Base-by-base conservation (phyloP, 2,888 invertebrate species). In the Trypoxylon attenuatum region DNA sequence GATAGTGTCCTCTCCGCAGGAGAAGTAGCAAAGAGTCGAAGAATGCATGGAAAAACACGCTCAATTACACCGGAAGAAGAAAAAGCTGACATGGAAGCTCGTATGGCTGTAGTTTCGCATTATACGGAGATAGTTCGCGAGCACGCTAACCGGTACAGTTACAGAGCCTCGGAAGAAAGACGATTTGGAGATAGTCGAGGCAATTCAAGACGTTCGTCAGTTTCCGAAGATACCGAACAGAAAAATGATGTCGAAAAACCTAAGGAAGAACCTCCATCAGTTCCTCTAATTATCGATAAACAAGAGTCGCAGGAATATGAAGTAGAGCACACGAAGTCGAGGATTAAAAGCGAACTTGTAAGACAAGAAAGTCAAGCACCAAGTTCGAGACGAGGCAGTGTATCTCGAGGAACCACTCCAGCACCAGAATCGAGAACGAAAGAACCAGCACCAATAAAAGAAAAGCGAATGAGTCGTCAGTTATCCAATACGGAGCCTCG, bases 111-210 rank as follows among this genome's bases (percentile, higher is more conserved):
- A 0, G 92, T 93, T 13, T 94, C 94, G 87, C 93, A 94, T 82
- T 95, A 95, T 78, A 93, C 93, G 15, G 94, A 92, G 82, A 92
- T 95, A 69, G 93, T 95, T 1, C 91, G 91, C 76, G 93, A 92
- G 82, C 92, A 92, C 77, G 92, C 93, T 10, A 64, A 55, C 46
- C 67, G 74, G 0, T 69, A 69, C n/a, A 61, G 39, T n/a, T 55
- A 43, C 4, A 16, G 41, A 21, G 39, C 51, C 18, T 47, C 46
- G 4, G 59, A 73, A 45, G 55, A 77, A 41, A 47, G 70, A 13
- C 54, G 38, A n/a, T 15, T 64, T 0, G 54, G 38, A 1, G 61
- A 63, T 4, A 56, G 47, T n/a, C 13, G 54, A 2, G 19, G 57
- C 5, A 55, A 53, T 2, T 73, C 73, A 2, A 52, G 73, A 16